phyloP scores from a whole-genome alignment of 2,797 vertebrate genomes.

The Cuniculus paca region DNA sequence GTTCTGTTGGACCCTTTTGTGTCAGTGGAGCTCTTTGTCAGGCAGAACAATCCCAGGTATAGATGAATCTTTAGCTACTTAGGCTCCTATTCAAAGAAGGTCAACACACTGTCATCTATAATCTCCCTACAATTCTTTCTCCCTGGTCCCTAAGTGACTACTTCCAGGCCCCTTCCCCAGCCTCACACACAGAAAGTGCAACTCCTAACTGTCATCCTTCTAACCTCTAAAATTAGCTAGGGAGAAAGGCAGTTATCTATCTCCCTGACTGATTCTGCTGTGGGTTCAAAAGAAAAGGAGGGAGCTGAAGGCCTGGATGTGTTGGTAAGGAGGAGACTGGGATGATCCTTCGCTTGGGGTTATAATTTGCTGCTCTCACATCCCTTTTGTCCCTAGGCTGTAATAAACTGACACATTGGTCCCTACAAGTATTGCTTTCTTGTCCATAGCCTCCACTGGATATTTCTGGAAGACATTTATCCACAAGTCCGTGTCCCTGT shows the following conservation, averaged over 20 bases:
- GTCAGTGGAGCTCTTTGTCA: not conserved
- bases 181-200: not conserved
- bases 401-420: not conserved
- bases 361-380: not conserved
- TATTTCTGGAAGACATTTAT: fast-evolving
- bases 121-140: not conserved
- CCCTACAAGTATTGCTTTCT: not conserved
- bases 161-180: not conserved
- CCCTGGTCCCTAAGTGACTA: not conserved
- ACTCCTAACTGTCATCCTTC: not conserved
- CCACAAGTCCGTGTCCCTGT: fast-evolving
- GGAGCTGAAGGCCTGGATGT: not conserved
- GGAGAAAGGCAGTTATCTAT: not conserved
- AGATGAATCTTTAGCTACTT: too few species aligned
- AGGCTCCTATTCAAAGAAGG: not conserved
- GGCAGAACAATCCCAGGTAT: not conserved
- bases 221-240: not conserved
- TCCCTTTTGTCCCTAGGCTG: not conserved
- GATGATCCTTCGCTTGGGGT: too few species aligned
- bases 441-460: not conserved
- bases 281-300: not conserved
- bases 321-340: too few species aligned
- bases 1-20: fast-evolving
- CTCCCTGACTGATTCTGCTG: not conserved
- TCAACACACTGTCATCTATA: not conserved